Conservation (phyloP, 2,888 invertebrate species). For the Pachycephus smyrnensis region DNA sequence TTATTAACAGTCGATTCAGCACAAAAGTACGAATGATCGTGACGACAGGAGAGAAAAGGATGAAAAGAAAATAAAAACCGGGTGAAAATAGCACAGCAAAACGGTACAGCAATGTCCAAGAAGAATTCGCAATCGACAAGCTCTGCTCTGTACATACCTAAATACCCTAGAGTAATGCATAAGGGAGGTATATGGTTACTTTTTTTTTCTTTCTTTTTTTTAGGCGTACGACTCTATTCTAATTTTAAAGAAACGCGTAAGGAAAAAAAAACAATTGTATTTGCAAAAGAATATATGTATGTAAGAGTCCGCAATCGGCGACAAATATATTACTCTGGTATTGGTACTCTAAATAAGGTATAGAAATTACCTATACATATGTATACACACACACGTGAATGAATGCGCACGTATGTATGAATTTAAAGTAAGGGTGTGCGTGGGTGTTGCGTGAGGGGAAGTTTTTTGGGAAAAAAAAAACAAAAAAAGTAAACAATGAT, state of each 20-base stretch:
- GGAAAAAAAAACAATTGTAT: constrained; percentile 14
- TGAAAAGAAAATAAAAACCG: too few species aligned
- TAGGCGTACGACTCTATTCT: background rate
- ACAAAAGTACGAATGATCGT: background rate
- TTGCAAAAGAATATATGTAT: constrained; percentile 10
- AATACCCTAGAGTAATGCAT: constrained; percentile 10
- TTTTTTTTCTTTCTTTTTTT: background rate
- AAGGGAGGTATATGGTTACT: background rate
- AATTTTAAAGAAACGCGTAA: background rate
- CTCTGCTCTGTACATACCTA: constrained; percentile 24
- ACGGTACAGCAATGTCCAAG: constrained; percentile 21
- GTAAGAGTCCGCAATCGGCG: background rate
- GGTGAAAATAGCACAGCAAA: constrained; percentile 17
- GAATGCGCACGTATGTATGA: constrained; percentile 30
- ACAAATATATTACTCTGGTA: background rate
- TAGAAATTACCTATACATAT: constrained; percentile 28
- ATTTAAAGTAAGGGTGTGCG: constrained; percentile 13
- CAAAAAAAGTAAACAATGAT: constrained; percentile 17
- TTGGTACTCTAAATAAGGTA: background rate
- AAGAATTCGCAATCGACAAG: constrained; percentile 21
- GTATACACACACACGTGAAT: constrained; percentile 32
- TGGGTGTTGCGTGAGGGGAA: constrained; percentile 29
- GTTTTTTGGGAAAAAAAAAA: constrained; percentile 30
- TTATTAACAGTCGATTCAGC: background rate
- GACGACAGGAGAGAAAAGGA: background rate